Evolutionary conservation across 2,888 invertebrate species (phyloP).

Genomic region (Plebejus melissa): DNA sequence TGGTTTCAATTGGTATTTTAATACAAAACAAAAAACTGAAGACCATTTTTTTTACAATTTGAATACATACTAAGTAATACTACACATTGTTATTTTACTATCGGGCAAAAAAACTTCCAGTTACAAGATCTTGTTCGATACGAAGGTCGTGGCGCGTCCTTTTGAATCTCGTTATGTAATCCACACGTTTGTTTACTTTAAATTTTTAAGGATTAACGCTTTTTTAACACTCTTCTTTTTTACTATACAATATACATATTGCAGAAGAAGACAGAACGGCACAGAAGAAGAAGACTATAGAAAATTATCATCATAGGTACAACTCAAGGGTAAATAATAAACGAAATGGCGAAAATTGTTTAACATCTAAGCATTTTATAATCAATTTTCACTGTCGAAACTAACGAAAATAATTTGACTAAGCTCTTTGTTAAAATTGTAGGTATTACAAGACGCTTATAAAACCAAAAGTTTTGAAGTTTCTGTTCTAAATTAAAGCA

Average conservation of each 20-base stretch:
- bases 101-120: slow-evolving; percentile 63
- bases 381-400: too few relatives aligned
- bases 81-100: slow-evolving; percentile 71
- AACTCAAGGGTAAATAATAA: too few relatives aligned
- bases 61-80: not conserved
- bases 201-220: not conserved
- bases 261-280: too few relatives aligned
- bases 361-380: too few relatives aligned
- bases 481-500: not conserved
- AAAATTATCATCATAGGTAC: too few relatives aligned
- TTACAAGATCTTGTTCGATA: slow-evolving; percentile 28
- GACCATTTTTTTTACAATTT: not conserved
- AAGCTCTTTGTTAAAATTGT: not conserved
- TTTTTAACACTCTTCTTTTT: too few relatives aligned
- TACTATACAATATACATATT: too few relatives aligned
- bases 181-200: not conserved
- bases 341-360: too few relatives aligned
- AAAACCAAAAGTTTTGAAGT: not conserved
- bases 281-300: too few relatives aligned
- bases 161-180: not conserved
- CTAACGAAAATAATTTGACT: not conserved
- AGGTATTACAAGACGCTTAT: not conserved
- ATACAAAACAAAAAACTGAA: not conserved
- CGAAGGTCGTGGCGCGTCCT: slow-evolving; percentile 18
- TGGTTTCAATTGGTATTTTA: not conserved